Evolutionary conservation across 64 coral and sea anemone genomes (phyloP), one percentile per base, ranked within the genome.

Genomic region (Montipora capricornis): DNA sequence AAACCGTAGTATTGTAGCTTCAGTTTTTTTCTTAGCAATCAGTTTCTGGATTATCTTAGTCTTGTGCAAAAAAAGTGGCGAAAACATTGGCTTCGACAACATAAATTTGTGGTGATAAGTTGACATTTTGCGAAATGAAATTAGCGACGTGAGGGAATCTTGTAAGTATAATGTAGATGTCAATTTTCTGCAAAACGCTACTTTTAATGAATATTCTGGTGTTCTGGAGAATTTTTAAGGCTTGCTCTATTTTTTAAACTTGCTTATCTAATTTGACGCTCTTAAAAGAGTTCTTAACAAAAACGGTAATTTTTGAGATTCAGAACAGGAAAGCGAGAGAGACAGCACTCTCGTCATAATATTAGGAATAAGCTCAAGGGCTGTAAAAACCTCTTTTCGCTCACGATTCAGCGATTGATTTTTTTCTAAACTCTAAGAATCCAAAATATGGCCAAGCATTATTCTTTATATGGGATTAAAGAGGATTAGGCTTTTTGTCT

Each of bases 1-100:
- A 78, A 78, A 78, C 45, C 76, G 49, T 49, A 14, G 45, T 78
- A 49, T 49, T 78, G 17, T 49, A 78, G 46, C 76, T 78, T 49
- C 47, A 49, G 4, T 49, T 49, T n/a, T 78, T 49, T 0, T 47
- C 15, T 4, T 48, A 7, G 8, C 7, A 12, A 8, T 5, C 8
- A 47, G 5, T 51, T n/a, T 19, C 12, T 12, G 44, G 74, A 46
- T 3, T 74, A 6, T 74, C 12, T 45, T 9, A 46, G 44, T 12
- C 74, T 10, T 44, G 8, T 13, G 46, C 3, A 12, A 76, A 11
- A 11, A 46, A 76, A 47, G 74, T 76, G 24, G n/a, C 4, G 11
- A 76, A 46, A 46, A 12, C 11, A 13, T 49, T 7, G 13, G 15
- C 49, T 78, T 49, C 15, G 1, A 48, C 76, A 45, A 5, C 76